Percentiles rank a stretch among this genome's conserved stretches.
Conservation (phyloP, 2,888 invertebrate species). For the Arctia plantaginis region DNA sequence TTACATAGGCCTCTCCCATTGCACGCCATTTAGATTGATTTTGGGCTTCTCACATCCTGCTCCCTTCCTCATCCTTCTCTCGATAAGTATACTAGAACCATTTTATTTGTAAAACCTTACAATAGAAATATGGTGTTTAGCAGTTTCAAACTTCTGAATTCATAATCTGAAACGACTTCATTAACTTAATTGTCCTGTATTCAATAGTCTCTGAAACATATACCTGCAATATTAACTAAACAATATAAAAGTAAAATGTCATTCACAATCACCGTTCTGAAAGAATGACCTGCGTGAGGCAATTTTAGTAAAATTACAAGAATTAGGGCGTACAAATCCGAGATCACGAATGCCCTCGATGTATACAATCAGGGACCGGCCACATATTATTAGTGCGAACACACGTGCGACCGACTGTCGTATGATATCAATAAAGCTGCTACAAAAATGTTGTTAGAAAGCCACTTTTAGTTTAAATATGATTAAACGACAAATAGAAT, state of each 20-base stretch:
- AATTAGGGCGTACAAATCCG: constrained; percentile 45
- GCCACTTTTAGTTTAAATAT: neutral
- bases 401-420: constrained; percentile 39
- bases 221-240: neutral
- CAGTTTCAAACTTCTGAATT: neutral
- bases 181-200: neutral
- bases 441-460: constrained; percentile 7
- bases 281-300: constrained; percentile 11
- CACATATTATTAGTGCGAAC: constrained; percentile 37
- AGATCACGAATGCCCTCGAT: constrained; percentile 43
- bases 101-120: neutral
- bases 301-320: constrained; percentile 23
- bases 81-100: neutral
- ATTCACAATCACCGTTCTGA: constrained; percentile 1
- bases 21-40: too few relatives aligned
- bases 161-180: too few relatives aligned
- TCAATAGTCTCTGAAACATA: neutral
- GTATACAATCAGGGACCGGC: constrained; percentile 30
- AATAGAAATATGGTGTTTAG: too few relatives aligned
- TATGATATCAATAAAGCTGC: constrained; percentile 25
- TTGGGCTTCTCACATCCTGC: too few relatives aligned
- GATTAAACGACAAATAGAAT: neutral
- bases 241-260: neutral
- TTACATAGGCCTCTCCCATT: too few relatives aligned
- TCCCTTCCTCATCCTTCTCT: too few relatives aligned